Evolutionary conservation across 2,113 vertebrate genomes (phyloP).

Genomic region (Dicrurus megarhynchus): DNA sequence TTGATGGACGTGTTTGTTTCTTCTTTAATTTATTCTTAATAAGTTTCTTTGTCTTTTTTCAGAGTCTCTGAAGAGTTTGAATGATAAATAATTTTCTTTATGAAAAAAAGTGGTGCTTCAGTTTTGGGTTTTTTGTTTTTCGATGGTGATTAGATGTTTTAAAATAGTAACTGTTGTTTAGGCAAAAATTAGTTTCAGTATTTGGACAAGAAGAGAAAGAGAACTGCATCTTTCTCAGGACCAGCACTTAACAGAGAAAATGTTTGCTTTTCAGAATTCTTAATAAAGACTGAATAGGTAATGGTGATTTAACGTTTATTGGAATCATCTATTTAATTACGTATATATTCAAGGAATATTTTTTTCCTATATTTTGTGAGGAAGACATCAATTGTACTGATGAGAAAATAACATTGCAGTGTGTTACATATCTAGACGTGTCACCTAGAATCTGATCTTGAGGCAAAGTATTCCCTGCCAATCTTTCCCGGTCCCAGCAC

Average conservation of each 20-base stretch:
- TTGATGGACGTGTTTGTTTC: neutral
- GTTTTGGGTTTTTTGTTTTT: neutral
- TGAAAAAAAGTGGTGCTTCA: neutral
- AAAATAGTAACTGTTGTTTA: neutral
- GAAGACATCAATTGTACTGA: neutral
- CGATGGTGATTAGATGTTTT: neutral
- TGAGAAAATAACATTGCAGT: neutral
- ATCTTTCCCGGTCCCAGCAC: neutral
- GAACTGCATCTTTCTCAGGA: neutral
- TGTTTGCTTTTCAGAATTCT: neutral
- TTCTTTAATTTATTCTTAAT: neutral
- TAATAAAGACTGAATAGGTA: neutral
- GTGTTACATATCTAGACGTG: neutral
- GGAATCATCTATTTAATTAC: neutral
- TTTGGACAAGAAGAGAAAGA: neutral
- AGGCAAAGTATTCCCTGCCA: neutral
- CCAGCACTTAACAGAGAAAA: neutral
- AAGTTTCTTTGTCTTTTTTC: neutral
- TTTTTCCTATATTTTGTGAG: rapidly evolving
- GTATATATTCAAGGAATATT: neutral
- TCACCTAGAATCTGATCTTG: neutral
- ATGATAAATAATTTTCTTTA: neutral
- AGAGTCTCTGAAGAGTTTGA: neutral
- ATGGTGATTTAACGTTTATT: neutral
- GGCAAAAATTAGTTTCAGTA: neutral